These are phyloP conservation scores for Tautogolabrus adspersus DNA, from an alignment of 2,113 vertebrate genomes.

Conservation along the genomic window DNA sequence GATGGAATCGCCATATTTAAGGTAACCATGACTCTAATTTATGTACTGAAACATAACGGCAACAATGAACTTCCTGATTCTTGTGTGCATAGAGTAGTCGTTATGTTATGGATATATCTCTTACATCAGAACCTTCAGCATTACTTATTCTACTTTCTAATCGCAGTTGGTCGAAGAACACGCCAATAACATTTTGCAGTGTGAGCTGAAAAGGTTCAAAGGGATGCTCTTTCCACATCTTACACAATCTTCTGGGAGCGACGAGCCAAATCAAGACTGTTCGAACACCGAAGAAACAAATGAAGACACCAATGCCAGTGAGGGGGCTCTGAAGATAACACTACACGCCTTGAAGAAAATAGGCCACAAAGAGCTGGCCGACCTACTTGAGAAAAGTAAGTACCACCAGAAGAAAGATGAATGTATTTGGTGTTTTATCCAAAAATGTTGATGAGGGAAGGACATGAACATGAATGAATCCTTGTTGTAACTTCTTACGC, in stretches of 20 bases:
- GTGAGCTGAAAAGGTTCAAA: conserved; percentile 8
- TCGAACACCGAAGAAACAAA: background rate
- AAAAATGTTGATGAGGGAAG: too few species aligned
- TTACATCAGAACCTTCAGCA: background rate
- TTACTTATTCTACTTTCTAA: background rate
- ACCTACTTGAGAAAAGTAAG: conserved; percentile 31
- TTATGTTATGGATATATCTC: background rate
- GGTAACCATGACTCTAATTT: background rate
- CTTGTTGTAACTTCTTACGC: too few species aligned
- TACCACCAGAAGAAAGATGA: background rate
- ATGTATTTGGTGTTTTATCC: too few species aligned
- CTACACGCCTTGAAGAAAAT: conserved; percentile 15
- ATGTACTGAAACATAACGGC: background rate
- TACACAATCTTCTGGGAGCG: background rate
- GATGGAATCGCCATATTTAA: conserved; percentile 23
- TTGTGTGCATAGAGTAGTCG: background rate
- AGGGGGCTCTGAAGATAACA: conserved; percentile 27
- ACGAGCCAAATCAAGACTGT: background rate
- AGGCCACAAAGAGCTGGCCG: background rate
- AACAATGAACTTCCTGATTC: background rate
- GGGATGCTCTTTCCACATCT: conserved; percentile 22
- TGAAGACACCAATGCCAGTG: background rate
- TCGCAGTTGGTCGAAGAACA: conserved; percentile 24
- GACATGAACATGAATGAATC: too few species aligned
- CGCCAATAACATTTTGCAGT: background rate